Conservation (phyloP, 2,113 vertebrate genomes). For the Limnothrissa miodon region DNA sequence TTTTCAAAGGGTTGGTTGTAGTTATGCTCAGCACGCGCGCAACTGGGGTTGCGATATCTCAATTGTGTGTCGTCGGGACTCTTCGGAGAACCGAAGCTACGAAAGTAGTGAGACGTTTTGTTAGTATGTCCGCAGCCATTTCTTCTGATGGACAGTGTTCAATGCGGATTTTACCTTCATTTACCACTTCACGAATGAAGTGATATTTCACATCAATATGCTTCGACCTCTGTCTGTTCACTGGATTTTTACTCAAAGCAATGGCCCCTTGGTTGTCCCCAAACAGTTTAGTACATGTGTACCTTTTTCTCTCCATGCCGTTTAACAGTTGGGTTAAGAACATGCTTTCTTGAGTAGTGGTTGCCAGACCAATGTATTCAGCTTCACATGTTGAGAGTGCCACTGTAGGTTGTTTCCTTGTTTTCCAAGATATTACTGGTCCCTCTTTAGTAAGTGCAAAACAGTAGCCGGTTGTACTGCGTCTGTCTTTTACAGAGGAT, state of each 20-base stretch:
- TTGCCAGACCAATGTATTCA: too few relatives aligned
- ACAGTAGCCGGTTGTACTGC: constrained; percentile 39
- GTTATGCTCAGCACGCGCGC: too few relatives aligned
- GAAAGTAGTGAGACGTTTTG: too few relatives aligned
- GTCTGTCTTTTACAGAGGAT: constrained; percentile 23
- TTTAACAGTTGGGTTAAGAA: constrained; percentile 31
- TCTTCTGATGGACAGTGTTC: constrained; percentile 26
- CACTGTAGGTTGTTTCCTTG: neutral
- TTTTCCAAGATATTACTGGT: neutral
- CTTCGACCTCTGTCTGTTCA: constrained; percentile 38
- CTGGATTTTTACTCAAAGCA: constrained; percentile 40
- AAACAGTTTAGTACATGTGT: constrained; percentile 26
- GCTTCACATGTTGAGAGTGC: too few relatives aligned
- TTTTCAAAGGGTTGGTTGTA: too few relatives aligned
- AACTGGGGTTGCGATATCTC: too few relatives aligned
- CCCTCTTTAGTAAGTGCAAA: constrained; percentile 25
- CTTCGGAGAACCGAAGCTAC: too few relatives aligned
- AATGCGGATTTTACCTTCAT: constrained; percentile 18
- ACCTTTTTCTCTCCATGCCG: neutral
- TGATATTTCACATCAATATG: constrained; percentile 45
- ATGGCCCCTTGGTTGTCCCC: constrained; percentile 42
- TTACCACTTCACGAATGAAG: constrained; percentile 33
- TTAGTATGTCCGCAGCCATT: constrained; percentile 26
- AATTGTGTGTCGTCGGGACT: too few relatives aligned
- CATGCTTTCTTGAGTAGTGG: constrained; percentile 14